Percentiles rank a stretch among this genome's conserved stretches.
phyloP scores from a whole-genome alignment of 37 sponge, comb jelly and placozoan genomes.

The Mnemiopsis leidyi region DNA sequence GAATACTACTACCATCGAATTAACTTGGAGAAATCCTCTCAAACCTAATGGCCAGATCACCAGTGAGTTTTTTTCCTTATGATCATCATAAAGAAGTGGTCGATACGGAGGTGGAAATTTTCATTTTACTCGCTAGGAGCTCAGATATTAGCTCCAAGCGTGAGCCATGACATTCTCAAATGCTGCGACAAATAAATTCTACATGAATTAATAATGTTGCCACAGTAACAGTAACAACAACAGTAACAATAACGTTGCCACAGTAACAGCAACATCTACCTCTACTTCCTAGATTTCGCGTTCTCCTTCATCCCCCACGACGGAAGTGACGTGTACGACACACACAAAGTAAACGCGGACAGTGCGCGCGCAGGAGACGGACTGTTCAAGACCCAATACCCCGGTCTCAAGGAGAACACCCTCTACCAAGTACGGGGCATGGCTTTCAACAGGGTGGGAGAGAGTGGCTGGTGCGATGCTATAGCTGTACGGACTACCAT shows the following conservation, averaged over 20 bases:
- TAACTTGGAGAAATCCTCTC: conserved; percentile 23
- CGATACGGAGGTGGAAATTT: too few species aligned
- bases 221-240: too few species aligned
- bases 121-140: too few species aligned
- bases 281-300: background rate
- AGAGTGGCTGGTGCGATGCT: conserved; percentile 22
- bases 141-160: too few species aligned
- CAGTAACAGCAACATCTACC: too few species aligned
- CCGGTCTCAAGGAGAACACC: conserved; percentile 41
- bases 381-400: background rate
- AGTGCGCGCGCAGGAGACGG: background rate
- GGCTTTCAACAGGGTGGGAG: conserved; percentile 24
- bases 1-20: conserved; percentile 33
- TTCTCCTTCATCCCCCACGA: conserved; percentile 58
- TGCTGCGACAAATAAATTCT: too few species aligned
- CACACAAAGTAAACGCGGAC: background rate
- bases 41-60: conserved; percentile 16
- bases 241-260: too few species aligned
- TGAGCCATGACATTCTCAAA: too few species aligned
- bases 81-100: too few species aligned
- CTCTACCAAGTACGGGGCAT: background rate
- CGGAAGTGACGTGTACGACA: background rate
- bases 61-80: too few species aligned
- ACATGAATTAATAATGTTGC: too few species aligned
- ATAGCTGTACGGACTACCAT: conserved; percentile 29